phyloP scores from a whole-genome alignment of 2,888 invertebrate species.

The Acanthosepion esculentum region DNA sequence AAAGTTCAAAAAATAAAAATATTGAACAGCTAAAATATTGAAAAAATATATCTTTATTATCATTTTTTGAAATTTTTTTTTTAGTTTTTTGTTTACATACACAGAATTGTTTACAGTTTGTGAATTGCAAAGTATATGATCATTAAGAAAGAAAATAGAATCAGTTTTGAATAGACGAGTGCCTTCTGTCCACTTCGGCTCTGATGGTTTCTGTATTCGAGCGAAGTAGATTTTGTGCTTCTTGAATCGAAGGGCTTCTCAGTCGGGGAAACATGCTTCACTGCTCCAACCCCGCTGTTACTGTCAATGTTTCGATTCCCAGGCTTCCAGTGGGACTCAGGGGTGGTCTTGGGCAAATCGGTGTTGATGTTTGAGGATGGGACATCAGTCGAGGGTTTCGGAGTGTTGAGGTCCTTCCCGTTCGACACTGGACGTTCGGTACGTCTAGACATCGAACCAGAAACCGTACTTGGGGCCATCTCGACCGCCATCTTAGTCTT shows the following conservation, averaged over 20 bases:
- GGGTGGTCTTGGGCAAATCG: neutral
- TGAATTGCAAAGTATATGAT: slow-evolving; percentile 37
- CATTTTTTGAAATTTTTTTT: neutral
- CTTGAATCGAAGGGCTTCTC: neutral
- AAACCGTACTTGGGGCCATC: neutral
- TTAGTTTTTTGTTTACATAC: neutral
- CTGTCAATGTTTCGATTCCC: neutral
- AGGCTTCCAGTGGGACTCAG: neutral
- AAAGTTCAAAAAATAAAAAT: too few relatives aligned
- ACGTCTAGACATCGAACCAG: neutral
- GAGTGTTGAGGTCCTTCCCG: neutral
- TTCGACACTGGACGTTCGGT: neutral
- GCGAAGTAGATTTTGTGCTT: slow-evolving; percentile 39
- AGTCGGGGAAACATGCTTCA: neutral
- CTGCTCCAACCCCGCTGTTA: neutral
- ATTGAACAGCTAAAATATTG: too few relatives aligned
- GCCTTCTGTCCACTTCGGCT: slow-evolving; percentile 10
- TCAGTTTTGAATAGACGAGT: neutral
- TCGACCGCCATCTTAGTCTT: neutral
- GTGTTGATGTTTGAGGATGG: neutral
- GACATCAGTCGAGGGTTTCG: neutral
- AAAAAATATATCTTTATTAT: neutral
- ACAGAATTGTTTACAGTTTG: neutral
- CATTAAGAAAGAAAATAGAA: neutral
- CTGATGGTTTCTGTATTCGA: neutral